phyloP scores from a whole-genome alignment of 2,888 invertebrate species.

The Drosophila prostipennis region DNA sequence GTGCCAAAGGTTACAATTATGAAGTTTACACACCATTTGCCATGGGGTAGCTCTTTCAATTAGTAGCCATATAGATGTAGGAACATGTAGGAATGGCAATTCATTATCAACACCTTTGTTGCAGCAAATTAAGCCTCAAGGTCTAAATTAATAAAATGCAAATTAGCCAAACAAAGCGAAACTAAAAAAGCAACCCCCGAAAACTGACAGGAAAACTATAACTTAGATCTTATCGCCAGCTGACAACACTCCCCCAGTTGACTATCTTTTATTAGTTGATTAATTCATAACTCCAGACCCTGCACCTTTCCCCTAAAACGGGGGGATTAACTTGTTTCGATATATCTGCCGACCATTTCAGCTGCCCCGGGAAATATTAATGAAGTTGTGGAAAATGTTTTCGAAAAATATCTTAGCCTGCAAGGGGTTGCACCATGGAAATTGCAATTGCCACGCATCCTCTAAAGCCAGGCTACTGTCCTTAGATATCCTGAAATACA shows the following conservation, averaged over 20 bases:
- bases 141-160: slow-evolving; percentile 66
- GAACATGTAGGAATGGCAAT: slow-evolving; percentile 53
- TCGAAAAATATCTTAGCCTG: slow-evolving; percentile 4
- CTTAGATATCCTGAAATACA: slow-evolving; percentile 2
- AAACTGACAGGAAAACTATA: slow-evolving; percentile 10
- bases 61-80: slow-evolving; percentile 8
- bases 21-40: slow-evolving; percentile 79
- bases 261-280: slow-evolving; percentile 61
- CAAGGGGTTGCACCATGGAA: slow-evolving; percentile 57
- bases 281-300: slow-evolving; percentile 66
- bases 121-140: slow-evolving; percentile 74
- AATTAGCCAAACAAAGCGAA: slow-evolving; percentile 42
- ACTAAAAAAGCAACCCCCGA: slow-evolving; percentile 28
- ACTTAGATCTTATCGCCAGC: slow-evolving; percentile 30
- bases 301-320: slow-evolving; percentile 49
- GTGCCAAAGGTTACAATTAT: slow-evolving; percentile 80
- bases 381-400: slow-evolving; percentile 61
- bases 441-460: slow-evolving; percentile 72
- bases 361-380: slow-evolving; percentile 57
- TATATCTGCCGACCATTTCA: slow-evolving; percentile 50
- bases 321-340: slow-evolving; percentile 71
- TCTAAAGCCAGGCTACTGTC: slow-evolving; percentile 45
- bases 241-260: slow-evolving; percentile 16
- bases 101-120: slow-evolving; percentile 79
- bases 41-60: slow-evolving; percentile 41